phyloP scores from a whole-genome alignment of 2,888 invertebrate species.

The Boloria selene region DNA sequence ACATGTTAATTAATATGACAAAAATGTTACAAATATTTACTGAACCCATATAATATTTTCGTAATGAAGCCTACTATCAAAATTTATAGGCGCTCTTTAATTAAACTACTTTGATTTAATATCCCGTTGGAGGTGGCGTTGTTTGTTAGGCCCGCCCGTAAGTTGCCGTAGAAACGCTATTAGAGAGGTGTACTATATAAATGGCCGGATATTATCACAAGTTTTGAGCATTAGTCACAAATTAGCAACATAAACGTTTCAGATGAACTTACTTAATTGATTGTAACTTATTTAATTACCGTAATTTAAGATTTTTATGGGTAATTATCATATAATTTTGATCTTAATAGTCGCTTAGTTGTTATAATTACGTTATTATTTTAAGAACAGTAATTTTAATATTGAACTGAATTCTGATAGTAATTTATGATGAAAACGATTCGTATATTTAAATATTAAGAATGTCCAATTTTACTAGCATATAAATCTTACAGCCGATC shows the following conservation, averaged over 20 bases:
- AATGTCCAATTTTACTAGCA: conserved; percentile 22
- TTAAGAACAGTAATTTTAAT: no score
- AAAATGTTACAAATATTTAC: neutral
- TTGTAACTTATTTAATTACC: conserved; percentile 10
- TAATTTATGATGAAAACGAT: conserved; percentile 8
- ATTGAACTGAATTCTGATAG: neutral
- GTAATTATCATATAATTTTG: neutral
- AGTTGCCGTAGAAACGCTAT: conserved; percentile 30
- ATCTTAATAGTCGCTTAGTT: no score
- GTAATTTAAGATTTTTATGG: conserved; percentile 1
- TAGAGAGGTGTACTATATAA: conserved; percentile 37
- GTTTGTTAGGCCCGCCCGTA: conserved; percentile 33
- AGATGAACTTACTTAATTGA: conserved; percentile 19
- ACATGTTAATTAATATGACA: neutral
- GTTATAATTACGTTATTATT: no score
- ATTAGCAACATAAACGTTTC: conserved; percentile 28
- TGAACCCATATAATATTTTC: conserved; percentile 19
- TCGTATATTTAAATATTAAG: conserved; percentile 22
- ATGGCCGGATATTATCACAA: conserved; percentile 41
- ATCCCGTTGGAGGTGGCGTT: conserved; percentile 32
- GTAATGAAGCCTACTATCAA: conserved; percentile 28
- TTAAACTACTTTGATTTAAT: conserved; percentile 38
- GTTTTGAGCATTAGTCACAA: conserved; percentile 35
- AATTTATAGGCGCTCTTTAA: conserved; percentile 35
- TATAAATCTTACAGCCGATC: conserved; percentile 34